Base-by-base conservation (phyloP, 2,113 vertebrate genomes). In the Hydrolagus affinis region DNA sequence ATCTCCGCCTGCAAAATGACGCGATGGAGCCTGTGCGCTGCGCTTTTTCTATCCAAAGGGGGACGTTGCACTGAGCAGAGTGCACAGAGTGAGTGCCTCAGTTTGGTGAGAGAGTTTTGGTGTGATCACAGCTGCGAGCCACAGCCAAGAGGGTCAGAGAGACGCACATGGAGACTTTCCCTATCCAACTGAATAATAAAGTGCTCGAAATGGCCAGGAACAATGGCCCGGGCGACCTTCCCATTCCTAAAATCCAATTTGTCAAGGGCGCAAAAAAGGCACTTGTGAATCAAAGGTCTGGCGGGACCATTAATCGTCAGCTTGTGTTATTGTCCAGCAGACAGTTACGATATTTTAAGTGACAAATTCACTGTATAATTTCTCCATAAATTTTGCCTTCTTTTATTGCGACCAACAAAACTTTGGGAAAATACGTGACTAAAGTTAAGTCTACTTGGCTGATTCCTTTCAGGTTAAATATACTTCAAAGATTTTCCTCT, bases 321-420 rank as follows among this genome's bases (percentile, higher is more conserved):
- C 97, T 96, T 97, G 98, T 95, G 96, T 94, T 95, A 98, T 99
- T 98, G 96, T 98, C 94, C 95, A 89, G 85, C 87, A 94, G 98
- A 98, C 98, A 99, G 97, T 97, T 98, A 97, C 96, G 96, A 99
- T 98, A 98, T 99, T 99, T 99, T 97, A 96, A 98, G 95, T 99
- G 98, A 98, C 97, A 99, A 97, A 98, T 97, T 95, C 96, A 97
- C 97, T 97, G 98, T 98, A 99, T 99, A 99, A 99, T 99, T 99
- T 96, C 89, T 94, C 97, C 97, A 99, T 99, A 98, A 99, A 99
- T 99, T 96, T 95, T 95, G 90, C 93, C 94, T 95, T 94, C 93
- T 93, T 95, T 93, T 93, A 96, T 97, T 97, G 96, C 96, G 94
- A 91, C 88, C 91, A 94, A 96, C 95, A 97, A 97, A 93, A 92